Evolutionary conservation across 1,140 invertebrate species (phyloP).

Genomic region (Colletes gigas): DNA sequence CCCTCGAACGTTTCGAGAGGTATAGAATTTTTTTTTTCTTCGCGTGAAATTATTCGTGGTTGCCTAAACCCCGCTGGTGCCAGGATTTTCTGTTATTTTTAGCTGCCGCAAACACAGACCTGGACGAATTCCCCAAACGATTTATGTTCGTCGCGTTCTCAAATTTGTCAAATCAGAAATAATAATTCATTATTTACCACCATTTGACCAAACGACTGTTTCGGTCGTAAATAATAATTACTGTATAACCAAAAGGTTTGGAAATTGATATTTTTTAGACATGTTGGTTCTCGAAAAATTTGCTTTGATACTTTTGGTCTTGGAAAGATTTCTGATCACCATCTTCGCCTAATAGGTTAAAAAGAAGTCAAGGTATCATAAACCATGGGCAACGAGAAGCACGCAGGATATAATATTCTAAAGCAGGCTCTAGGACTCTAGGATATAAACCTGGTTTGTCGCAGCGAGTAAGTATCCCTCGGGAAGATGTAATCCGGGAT

Average conservation of each 20-base stretch:
- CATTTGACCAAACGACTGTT: too few relatives aligned
- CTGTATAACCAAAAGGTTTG: too few relatives aligned
- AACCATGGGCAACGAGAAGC: conserved; percentile 63
- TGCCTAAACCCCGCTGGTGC: too few relatives aligned
- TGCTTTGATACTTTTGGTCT: too few relatives aligned
- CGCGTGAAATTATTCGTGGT: not conserved
- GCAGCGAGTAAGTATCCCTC: conserved; percentile 67
- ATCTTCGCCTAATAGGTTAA: conserved; percentile 58
- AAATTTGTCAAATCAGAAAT: too few relatives aligned
- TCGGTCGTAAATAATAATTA: too few relatives aligned
- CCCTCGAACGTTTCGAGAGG: not conserved
- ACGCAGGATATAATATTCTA: conserved; percentile 69
- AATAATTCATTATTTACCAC: too few relatives aligned
- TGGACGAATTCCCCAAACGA: too few relatives aligned
- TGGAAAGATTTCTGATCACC: conserved; percentile 14
- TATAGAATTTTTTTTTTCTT: not conserved
- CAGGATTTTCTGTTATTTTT: too few relatives aligned
- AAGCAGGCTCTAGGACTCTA: conserved; percentile 40
- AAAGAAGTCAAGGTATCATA: conserved; percentile 54
- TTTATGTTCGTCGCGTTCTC: too few relatives aligned
- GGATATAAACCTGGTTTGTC: conserved; percentile 39
- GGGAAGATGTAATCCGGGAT: conserved; percentile 72
- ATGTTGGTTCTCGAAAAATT: too few relatives aligned
- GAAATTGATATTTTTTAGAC: too few relatives aligned
- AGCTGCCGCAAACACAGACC: not conserved